Base-by-base conservation (phyloP, 2,113 vertebrate genomes). In the Cinclus cinclus region DNA sequence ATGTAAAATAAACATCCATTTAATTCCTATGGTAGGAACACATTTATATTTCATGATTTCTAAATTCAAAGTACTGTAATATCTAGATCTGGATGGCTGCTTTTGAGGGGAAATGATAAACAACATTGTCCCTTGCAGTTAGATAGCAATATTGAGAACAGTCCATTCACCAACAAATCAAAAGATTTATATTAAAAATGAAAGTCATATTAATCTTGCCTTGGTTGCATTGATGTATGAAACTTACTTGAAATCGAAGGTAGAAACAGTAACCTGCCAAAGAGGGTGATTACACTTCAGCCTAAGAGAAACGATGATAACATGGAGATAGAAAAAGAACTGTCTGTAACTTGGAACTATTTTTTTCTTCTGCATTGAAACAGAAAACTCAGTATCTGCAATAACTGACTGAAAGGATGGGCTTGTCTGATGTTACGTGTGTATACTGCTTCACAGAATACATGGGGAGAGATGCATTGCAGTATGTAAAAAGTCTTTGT, bases 41-140 rank as follows among this genome's bases (percentile, higher is more conserved):
- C 42, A 90, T 97, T 97, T 97, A 89, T 97, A 96, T 97, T 97
- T 96, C 82, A 92, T 97, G 89, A 59, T 93, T 97, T 95, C 77
- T 88, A 89, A 95, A 97, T 97, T 92, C 89, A 82, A 81, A 95
- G 60, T 64, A 65, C 76, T 88, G 22, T 94, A 94, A 94, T 94
- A 96, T 92, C 78, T 94, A 91, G 95, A 95, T 96, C 87, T 95
- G 84, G 89, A 91, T 59, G 73, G 56, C 75, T 95, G 87, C 95
- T 96, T 97, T 94, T 9, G 55, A 73, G 70, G 62, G 27, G 16
- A 60, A 90, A 94, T 96, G 96, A 97, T 96, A 96, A 97, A 97
- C 89, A 97, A 49, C 73, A 83, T 88, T 90, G 90, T 97, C 80
- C 90, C 75, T 96, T 92, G 75, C 93, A 95, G 91, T 97, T 94